phyloP scores from a whole-genome alignment of 2,797 vertebrate genomes.

The Vireo griseus region DNA sequence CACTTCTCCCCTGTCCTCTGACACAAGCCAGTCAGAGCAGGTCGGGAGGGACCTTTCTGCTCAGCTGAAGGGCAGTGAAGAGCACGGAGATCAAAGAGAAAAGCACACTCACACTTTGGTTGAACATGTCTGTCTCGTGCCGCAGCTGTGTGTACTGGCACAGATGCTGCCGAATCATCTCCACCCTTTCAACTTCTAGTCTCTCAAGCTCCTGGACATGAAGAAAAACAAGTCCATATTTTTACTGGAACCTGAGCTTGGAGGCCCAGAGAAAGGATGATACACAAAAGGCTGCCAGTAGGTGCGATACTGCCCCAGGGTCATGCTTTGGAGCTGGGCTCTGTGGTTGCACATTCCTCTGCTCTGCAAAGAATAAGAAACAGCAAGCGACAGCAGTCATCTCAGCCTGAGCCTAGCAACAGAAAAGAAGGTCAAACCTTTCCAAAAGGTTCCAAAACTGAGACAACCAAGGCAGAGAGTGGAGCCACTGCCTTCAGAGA shows the following conservation, averaged over 20 bases:
- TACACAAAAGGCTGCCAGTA: background rate
- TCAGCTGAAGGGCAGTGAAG: background rate
- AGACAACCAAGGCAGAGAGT: background rate
- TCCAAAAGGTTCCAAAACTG: background rate
- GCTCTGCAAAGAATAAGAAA: background rate
- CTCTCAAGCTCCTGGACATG: constrained; percentile 88
- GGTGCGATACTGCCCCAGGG: background rate
- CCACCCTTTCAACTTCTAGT: constrained; percentile 93
- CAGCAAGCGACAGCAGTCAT: background rate
- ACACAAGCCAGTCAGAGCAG: background rate
- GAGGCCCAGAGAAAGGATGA: background rate
- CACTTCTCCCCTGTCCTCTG: background rate
- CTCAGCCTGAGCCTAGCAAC: background rate
- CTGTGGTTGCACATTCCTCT: background rate
- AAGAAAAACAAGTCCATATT: background rate
- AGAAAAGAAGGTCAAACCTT: background rate
- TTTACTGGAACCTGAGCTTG: background rate
- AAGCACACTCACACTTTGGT: constrained; percentile 91
- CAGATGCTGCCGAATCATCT: constrained; percentile 94
- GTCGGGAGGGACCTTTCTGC: accelerated
- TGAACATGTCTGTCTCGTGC: constrained; percentile 99
- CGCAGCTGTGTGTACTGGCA: constrained; percentile 95
- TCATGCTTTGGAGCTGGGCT: background rate
- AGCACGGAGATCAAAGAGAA: background rate
- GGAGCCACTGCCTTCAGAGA: background rate